phyloP scores from a whole-genome alignment of 53 echinoderm and acorn worm species.

The Henricia sp. region DNA sequence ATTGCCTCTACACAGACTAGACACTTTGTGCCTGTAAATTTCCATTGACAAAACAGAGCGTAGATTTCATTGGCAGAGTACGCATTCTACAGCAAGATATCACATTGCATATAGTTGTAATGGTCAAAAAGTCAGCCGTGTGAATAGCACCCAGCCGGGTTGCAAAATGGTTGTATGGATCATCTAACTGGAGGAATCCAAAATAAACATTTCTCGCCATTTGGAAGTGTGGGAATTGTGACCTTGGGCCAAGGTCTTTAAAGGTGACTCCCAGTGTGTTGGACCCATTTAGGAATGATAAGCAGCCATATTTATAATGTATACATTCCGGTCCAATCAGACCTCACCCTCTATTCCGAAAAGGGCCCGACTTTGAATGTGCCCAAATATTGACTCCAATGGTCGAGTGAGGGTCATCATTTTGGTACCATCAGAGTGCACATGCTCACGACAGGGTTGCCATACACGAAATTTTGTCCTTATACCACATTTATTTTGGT shows the following conservation, averaged over 20 bases:
- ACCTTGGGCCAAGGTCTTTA: neutral
- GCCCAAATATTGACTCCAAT: neutral
- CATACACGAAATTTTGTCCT: too few relatives aligned
- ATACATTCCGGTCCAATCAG: neutral
- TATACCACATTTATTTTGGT: too few relatives aligned
- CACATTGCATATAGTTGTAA: too few relatives aligned
- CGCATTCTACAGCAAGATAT: too few relatives aligned
- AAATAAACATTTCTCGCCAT: constrained; percentile 27
- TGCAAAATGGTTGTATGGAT: neutral
- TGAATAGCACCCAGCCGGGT: too few relatives aligned
- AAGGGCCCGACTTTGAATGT: neutral
- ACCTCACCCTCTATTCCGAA: neutral
- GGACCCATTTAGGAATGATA: neutral
- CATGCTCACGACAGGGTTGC: too few relatives aligned
- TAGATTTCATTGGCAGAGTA: too few relatives aligned
- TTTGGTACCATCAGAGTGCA: too few relatives aligned
- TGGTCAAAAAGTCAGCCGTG: too few relatives aligned
- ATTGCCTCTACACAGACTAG: too few relatives aligned
- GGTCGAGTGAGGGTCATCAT: neutral
- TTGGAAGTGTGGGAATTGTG: neutral
- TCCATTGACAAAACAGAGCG: too few relatives aligned
- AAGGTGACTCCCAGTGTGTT: neutral
- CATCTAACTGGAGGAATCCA: constrained; percentile 1
- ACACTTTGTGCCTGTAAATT: too few relatives aligned
- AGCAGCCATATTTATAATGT: neutral